phyloP scores from a whole-genome alignment of 1,140 invertebrate species.

The Halesus radiatus region DNA sequence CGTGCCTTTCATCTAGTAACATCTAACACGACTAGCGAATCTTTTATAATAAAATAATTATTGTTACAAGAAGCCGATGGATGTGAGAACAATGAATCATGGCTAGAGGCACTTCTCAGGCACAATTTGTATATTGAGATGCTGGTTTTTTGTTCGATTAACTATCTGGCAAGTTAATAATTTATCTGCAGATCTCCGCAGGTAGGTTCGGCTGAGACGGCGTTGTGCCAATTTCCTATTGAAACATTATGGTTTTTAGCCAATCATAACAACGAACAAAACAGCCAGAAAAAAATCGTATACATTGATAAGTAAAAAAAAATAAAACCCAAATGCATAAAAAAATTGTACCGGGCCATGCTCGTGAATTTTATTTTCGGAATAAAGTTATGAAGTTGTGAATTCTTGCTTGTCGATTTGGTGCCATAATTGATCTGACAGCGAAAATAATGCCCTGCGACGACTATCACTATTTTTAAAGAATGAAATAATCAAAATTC shows the following conservation, averaged over 20 bases:
- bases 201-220: not conserved
- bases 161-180: not conserved
- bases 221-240: not conserved
- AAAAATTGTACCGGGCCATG: too few species aligned
- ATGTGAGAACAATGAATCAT: not conserved
- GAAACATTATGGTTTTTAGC: not conserved
- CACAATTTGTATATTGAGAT: conserved; percentile 9
- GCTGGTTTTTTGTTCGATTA: not conserved
- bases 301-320: too few species aligned
- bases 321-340: too few species aligned
- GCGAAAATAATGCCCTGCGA: too few species aligned
- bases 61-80: conserved; percentile 1
- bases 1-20: not conserved
- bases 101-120: not conserved
- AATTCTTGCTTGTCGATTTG: too few species aligned
- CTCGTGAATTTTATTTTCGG: too few species aligned
- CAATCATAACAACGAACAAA: not conserved
- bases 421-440: too few species aligned
- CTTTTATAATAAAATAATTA: conserved; percentile 7
- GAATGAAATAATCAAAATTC: too few species aligned
- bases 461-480: too few species aligned
- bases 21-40: not conserved
- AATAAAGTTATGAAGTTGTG: too few species aligned
- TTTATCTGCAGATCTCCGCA: not conserved
- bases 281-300: not conserved